Evolutionary conservation across 2,113 vertebrate species (phyloP).

Genomic region (Microcebus jonahi): DNA sequence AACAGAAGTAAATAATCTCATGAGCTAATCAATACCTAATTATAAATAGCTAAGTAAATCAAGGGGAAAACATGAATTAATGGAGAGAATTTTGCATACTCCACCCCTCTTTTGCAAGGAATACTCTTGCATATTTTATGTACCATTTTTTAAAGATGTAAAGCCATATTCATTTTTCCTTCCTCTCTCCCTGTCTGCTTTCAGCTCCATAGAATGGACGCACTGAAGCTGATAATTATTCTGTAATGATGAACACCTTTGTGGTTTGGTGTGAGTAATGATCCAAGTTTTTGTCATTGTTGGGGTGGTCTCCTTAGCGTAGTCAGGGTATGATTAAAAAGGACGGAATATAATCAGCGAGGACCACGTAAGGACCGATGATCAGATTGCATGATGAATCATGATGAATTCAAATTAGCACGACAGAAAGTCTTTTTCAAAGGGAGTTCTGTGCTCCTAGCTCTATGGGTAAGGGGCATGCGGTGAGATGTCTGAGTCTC

Average conservation of each 20-base stretch:
- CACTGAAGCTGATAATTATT: rapidly evolving
- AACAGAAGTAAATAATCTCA: background rate
- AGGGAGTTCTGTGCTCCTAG: background rate
- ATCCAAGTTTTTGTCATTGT: background rate
- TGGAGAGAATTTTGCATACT: background rate
- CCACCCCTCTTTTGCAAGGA: background rate
- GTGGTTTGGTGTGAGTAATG: background rate
- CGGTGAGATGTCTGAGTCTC: background rate
- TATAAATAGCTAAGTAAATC: background rate
- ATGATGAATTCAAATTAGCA: background rate
- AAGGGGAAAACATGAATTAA: background rate
- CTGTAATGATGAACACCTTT: background rate
- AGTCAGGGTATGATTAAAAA: background rate
- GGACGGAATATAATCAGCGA: background rate
- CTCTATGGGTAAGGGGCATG: too few species aligned
- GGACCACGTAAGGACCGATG: rapidly evolving
- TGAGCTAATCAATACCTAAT: background rate
- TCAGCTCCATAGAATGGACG: background rate
- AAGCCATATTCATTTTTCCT: background rate
- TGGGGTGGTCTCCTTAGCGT: background rate
- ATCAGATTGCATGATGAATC: background rate
- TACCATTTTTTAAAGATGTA: background rate
- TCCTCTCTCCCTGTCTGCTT: background rate
- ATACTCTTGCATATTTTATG: background rate
- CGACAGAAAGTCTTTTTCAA: too few species aligned